Evolutionary conservation across 2,888 invertebrate species (phyloP).

Genomic region (Pandemis corylana): DNA sequence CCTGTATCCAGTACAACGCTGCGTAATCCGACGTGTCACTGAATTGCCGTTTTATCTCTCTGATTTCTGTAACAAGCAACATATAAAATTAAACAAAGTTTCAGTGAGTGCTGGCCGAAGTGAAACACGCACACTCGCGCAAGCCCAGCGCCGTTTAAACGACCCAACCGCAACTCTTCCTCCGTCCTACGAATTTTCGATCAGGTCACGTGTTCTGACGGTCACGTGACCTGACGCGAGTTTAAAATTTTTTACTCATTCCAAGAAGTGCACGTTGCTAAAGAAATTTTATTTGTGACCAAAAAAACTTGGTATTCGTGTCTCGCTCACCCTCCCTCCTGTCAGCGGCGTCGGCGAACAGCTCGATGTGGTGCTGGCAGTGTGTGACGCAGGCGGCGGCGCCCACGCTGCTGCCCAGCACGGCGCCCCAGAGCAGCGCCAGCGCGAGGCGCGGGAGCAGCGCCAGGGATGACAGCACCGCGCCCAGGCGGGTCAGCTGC

Average conservation of each 20-base stretch:
- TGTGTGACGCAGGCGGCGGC: constrained; percentile 56
- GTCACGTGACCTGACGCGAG: too few species aligned
- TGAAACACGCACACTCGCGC: too few species aligned
- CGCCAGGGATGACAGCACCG: constrained; percentile 79
- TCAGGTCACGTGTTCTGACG: too few species aligned
- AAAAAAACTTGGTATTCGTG: too few species aligned
- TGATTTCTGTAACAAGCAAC: constrained; percentile 67
- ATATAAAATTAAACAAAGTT: too few species aligned
- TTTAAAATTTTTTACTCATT: too few species aligned
- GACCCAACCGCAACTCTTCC: too few species aligned
- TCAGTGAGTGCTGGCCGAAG: too few species aligned
- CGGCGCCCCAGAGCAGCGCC: constrained; percentile 84
- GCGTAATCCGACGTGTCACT: constrained; percentile 86
- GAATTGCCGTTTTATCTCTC: constrained; percentile 79
- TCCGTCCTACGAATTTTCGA: too few species aligned
- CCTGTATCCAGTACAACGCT: constrained; percentile 83
- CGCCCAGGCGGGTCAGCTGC: constrained; percentile 87
- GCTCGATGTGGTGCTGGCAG: constrained; percentile 75
- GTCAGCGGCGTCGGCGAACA: constrained; percentile 80
- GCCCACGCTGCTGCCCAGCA: constrained; percentile 81
- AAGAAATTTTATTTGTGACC: too few species aligned
- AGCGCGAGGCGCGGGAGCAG: constrained; percentile 86
- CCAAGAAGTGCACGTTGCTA: too few species aligned
- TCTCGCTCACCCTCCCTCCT: constrained; percentile 64
- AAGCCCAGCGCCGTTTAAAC: too few species aligned